Percentiles rank a stretch among this genome's conserved stretches.
phyloP scores from a whole-genome alignment of 2,113 vertebrate species.

The Morone chrysops region DNA sequence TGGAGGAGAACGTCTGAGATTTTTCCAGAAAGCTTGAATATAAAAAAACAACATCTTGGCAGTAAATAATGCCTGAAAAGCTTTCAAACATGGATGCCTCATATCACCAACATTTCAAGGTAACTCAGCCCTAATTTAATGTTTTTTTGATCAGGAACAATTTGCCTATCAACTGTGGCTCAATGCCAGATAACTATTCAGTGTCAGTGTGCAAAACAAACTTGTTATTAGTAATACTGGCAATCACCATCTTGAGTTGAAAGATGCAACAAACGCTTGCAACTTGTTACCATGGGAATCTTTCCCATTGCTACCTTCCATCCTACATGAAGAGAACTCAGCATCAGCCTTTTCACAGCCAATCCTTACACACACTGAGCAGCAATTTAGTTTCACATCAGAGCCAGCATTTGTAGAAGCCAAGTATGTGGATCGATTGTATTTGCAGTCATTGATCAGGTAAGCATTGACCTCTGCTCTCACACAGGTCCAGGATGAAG shows the following conservation, averaged over 20 bases:
- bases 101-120: conserved; percentile 17
- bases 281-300: conserved; percentile 66
- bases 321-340: conserved; percentile 40
- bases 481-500: conserved; percentile 49
- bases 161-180: conserved; percentile 20
- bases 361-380: conserved; percentile 39
- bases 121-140: conserved; percentile 29
- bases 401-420: conserved; percentile 46
- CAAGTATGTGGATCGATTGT: conserved; percentile 66
- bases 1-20: neutral
- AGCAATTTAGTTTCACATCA: conserved; percentile 63
- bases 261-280: conserved; percentile 35
- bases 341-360: conserved; percentile 58
- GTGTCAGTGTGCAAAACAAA: conserved; percentile 15
- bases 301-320: conserved; percentile 41
- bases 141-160: conserved; percentile 40
- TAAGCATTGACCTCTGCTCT: conserved; percentile 71
- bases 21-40: neutral
- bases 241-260: conserved; percentile 34
- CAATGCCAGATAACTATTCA: conserved; percentile 35
- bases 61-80: conserved; percentile 13
- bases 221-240: conserved; percentile 34
- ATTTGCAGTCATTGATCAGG: conserved; percentile 79
- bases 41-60: conserved; percentile 9
- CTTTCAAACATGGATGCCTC: conserved; percentile 18